Base-by-base conservation (phyloP, 1,140 invertebrate species). In the Anastatus disparis region DNA sequence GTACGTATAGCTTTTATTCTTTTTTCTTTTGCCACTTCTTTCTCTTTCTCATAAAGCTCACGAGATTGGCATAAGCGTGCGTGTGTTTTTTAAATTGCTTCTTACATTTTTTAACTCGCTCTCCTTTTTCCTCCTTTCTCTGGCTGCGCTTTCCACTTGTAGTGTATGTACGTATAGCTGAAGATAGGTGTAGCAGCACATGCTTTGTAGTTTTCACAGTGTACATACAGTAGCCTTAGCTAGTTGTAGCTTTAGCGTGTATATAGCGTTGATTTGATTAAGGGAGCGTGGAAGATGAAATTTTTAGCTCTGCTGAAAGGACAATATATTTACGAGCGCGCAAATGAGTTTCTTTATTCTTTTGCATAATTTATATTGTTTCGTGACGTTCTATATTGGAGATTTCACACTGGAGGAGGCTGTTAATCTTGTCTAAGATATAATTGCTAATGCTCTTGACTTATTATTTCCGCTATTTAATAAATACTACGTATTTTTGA, bases 211-310 rank as follows among this genome's bases (percentile, higher is more conserved):
- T n/a, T n/a, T n/a, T n/a, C n/a, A n/a, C n/a, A n/a, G n/a, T n/a
- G n/a, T n/a, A n/a, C n/a, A n/a, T n/a, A n/a, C n/a, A n/a, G n/a
- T n/a, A n/a, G n/a, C n/a, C n/a, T n/a, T n/a, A n/a, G n/a, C n/a
- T n/a, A n/a, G n/a, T n/a, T n/a, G n/a, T n/a, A n/a, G n/a, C n/a
- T n/a, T n/a, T n/a, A n/a, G n/a, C n/a, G n/a, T n/a, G 31, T 65
- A 53, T 64, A 62, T 48, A 71, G 50, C 48, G 26, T 52, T 62
- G 40, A 71, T 70, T 75, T 75, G 46, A 70, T 70, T 70, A 70
- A 63, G 58, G 27, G 26, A 15, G 46, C 56, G 42, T 22, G 44
- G 26, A 29, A 44, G 48, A 70, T 70, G 50, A 44, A 70, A 70
- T 70, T 70, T 70, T 70, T 70, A 70, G 50, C 59, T 24, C 15